phyloP scores from a whole-genome alignment of 30 jellyfish, hydroid and myxozoan species.

The Aurelia aurita region DNA sequence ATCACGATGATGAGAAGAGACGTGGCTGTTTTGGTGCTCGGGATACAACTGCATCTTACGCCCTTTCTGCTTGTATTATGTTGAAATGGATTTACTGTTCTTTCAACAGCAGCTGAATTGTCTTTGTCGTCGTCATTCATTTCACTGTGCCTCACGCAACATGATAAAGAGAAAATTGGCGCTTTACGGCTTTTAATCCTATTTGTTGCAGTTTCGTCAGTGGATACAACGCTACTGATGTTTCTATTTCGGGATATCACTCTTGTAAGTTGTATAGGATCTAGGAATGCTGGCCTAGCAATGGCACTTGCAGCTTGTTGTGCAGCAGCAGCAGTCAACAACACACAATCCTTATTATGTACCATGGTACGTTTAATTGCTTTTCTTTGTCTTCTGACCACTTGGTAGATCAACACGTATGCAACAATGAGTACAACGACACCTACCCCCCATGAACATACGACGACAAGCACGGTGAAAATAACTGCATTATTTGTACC shows the following conservation, averaged over 20 bases:
- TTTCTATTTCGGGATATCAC: no score
- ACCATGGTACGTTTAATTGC: conserved; percentile 37
- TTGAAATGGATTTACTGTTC: not conserved
- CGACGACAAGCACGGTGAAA: conserved; percentile 48
- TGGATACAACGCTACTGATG: no score
- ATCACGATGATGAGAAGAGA: conserved; percentile 49
- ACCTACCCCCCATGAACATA: conserved; percentile 52
- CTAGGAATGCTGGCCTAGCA: no score
- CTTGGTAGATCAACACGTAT: conserved; percentile 9
- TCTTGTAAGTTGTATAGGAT: no score
- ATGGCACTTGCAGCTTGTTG: no score
- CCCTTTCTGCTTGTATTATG: not conserved
- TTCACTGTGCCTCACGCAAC: no score
- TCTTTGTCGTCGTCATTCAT: not conserved
- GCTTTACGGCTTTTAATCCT: no score
- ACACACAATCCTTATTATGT: conserved; percentile 20
- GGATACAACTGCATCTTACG: conserved; percentile 38
- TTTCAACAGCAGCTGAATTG: not conserved
- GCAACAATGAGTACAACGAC: conserved; percentile 13
- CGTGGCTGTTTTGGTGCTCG: conserved; percentile 38
- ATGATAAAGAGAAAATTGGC: no score
- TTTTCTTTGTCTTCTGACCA: conserved; percentile 27
- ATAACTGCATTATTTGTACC: conserved; percentile 31
- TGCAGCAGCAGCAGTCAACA: not conserved
- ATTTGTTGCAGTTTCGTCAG: no score